phyloP scores from a whole-genome alignment of 2,888 invertebrate species.

The Yponomeuta evonymella region DNA sequence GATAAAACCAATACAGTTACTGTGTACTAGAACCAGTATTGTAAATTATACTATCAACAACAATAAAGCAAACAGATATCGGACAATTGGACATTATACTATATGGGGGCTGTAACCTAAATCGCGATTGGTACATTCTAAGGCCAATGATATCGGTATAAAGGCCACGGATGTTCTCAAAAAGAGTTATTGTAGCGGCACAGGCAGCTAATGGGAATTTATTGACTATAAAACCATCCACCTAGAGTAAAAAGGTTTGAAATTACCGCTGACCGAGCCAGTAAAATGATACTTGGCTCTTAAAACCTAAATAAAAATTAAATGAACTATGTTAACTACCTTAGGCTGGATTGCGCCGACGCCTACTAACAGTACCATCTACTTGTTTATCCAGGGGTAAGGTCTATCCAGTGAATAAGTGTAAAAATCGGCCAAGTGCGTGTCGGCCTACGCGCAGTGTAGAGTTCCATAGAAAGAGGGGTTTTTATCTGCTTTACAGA shows the following conservation, averaged over 20 bases:
- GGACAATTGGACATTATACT: too few species aligned
- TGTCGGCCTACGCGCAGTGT: too few species aligned
- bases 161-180: constrained; percentile 39
- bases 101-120: constrained; percentile 22
- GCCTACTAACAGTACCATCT: not conserved
- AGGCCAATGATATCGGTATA: constrained; percentile 50
- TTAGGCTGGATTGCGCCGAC: not conserved
- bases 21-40: too few species aligned
- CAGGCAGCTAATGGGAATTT: constrained; percentile 44
- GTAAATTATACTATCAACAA: too few species aligned
- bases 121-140: constrained; percentile 30
- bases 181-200: constrained; percentile 41
- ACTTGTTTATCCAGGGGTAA: too few species aligned
- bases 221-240: constrained; percentile 46
- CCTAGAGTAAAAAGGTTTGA: not conserved
- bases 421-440: too few species aligned
- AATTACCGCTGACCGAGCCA: not conserved
- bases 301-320: not conserved
- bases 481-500: too few species aligned
- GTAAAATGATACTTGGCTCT: not conserved
- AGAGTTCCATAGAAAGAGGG: too few species aligned
- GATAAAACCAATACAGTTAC: too few species aligned
- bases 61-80: too few species aligned
- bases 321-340: not conserved
- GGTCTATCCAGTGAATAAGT: too few species aligned